These are phyloP conservation scores for Peribatodes rhomboidaria DNA, from an alignment of 2,888 invertebrate genomes.

Conservation along the genomic window DNA sequence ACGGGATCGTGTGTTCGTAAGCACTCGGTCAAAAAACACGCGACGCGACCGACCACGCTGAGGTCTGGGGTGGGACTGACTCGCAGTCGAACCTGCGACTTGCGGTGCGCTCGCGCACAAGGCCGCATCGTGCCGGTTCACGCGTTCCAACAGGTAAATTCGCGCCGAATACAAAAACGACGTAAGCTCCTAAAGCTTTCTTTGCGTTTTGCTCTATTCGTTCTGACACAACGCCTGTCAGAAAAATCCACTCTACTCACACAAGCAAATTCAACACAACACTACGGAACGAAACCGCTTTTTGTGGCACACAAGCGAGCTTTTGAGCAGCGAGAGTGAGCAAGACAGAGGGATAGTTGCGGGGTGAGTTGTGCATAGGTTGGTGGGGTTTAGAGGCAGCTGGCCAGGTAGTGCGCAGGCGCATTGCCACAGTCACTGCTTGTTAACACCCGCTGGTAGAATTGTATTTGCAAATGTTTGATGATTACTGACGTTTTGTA, in stretches of 20 bases:
- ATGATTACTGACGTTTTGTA: conserved; percentile 52
- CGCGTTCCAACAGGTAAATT: conserved; percentile 88
- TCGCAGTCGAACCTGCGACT: conserved; percentile 80
- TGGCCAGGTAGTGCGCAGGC: conserved; percentile 83
- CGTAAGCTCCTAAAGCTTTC: conserved; percentile 68
- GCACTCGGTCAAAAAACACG: conserved; percentile 64
- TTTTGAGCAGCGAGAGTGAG: conserved; percentile 72
- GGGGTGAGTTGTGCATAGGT: conserved; percentile 72
- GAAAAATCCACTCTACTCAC: conserved; percentile 80
- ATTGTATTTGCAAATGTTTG: conserved; percentile 72
- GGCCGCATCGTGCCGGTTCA: conserved; percentile 86
- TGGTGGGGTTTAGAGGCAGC: conserved; percentile 82
- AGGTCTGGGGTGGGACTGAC: conserved; percentile 85
- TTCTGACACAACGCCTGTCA: conserved; percentile 75
- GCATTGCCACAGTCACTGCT: conserved; percentile 79
- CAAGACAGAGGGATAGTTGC: conserved; percentile 74
- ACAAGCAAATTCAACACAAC: conserved; percentile 64
- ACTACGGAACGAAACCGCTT: conserved; percentile 80
- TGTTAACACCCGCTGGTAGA: conserved; percentile 80
- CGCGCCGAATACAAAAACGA: conserved; percentile 67
- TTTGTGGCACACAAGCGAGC: conserved; percentile 78
- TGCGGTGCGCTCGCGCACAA: conserved; percentile 87
- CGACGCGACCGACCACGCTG: conserved; percentile 78
- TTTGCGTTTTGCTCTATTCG: conserved; percentile 68
- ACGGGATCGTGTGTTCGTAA: conserved; percentile 77